A percentile compares a stretch with the other conserved stretches of the same genome.
Evolutionary conservation across 2,113 vertebrate genomes (phyloP).

Genomic region (Formicarius rufipectus): DNA sequence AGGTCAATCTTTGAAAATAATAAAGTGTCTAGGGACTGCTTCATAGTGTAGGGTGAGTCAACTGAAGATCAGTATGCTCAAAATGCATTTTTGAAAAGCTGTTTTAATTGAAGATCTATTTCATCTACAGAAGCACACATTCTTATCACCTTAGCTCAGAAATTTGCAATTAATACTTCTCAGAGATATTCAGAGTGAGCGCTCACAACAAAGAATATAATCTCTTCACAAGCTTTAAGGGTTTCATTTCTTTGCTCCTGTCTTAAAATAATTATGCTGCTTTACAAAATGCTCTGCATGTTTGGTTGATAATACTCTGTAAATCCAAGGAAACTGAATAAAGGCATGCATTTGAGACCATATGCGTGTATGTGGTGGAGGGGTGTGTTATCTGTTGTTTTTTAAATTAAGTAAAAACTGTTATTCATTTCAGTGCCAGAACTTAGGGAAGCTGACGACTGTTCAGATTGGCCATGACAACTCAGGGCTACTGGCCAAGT

Average conservation of each 20-base stretch:
- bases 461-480: constrained; percentile 97
- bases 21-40: neutral
- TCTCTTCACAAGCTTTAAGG: neutral
- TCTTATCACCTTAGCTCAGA: neutral
- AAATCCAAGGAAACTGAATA: neutral
- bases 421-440: constrained; percentile 88
- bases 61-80: neutral
- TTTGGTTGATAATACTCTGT: neutral
- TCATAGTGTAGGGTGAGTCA: neutral
- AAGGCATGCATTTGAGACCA: neutral
- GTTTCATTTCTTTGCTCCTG: neutral
- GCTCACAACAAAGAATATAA: neutral
- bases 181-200: neutral
- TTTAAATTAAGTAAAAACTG: constrained; percentile 37
- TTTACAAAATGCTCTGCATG: neutral
- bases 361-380: neutral
- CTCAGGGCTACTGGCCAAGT: constrained; percentile 94
- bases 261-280: neutral
- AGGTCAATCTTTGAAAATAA: neutral
- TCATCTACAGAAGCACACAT: neutral
- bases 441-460: constrained; percentile 94
- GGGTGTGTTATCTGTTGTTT: neutral
- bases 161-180: neutral
- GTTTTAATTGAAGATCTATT: neutral
- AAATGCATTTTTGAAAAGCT: neutral